These are phyloP conservation scores for Aphelinus certus DNA, from an alignment of 1,140 invertebrate species.

Conservation along the genomic window DNA sequence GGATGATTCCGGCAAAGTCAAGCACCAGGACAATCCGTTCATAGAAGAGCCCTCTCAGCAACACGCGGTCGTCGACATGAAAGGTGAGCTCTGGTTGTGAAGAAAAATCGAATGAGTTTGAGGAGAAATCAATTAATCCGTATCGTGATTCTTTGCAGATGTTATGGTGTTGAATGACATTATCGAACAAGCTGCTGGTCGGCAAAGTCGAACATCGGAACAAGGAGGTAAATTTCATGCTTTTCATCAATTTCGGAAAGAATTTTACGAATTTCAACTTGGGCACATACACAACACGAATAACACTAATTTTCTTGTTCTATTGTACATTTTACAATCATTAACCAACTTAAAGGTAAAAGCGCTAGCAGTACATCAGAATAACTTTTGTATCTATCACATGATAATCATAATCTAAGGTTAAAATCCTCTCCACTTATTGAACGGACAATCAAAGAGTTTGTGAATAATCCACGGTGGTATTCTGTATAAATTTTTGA, in stretches of 20 bases:
- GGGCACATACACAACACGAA: conserved; percentile 22
- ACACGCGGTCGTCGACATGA: conserved; percentile 91
- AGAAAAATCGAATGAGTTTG: neutral
- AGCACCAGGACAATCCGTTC: conserved; percentile 91
- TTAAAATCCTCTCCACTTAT: too few species aligned
- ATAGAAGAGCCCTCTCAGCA: conserved; percentile 88
- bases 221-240: conserved; percentile 78
- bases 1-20: conserved; percentile 85
- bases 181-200: conserved; percentile 92
- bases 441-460: too few species aligned
- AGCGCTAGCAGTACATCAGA: too few species aligned
- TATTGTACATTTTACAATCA: neutral
- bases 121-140: neutral
- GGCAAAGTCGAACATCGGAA: conserved; percentile 84
- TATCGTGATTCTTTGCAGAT: conserved; percentile 73
- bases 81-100: conserved; percentile 74
- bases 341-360: too few species aligned
- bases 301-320: conserved; percentile 19
- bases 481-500: too few species aligned
- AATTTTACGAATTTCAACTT: conserved; percentile 8
- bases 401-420: too few species aligned
- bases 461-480: too few species aligned
- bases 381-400: too few species aligned
- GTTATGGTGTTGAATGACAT: conserved; percentile 98
- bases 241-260: neutral